These are phyloP conservation scores for Neopelma chrysocephalum DNA, from an alignment of 2,797 vertebrate genomes.

Conservation along the genomic window DNA sequence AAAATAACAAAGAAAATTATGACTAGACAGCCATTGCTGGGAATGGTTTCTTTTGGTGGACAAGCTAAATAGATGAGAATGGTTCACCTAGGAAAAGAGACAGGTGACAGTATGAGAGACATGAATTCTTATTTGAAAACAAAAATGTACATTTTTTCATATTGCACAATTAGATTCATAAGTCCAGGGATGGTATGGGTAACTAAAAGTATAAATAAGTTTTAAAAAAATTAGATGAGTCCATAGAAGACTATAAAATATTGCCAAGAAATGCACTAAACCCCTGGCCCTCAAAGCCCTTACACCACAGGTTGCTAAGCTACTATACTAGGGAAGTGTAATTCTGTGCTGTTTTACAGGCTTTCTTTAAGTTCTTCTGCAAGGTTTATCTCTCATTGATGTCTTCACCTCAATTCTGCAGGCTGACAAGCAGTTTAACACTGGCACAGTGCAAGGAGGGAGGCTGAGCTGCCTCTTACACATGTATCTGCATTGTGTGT, in stretches of 20 bases:
- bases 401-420: not conserved
- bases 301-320: not conserved
- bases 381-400: not conserved
- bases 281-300: not conserved
- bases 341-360: not conserved
- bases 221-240: not conserved
- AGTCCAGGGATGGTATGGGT: not conserved
- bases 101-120: not conserved
- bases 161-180: not conserved
- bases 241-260: not conserved
- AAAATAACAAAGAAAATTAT: not conserved
- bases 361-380: not conserved
- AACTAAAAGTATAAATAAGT: not conserved
- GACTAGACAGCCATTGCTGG: not conserved
- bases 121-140: not conserved
- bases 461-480: not conserved
- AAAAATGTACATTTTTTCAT: not conserved
- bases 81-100: not conserved
- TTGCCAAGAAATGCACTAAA: not conserved
- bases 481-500: not conserved
- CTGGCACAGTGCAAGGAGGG: not conserved
- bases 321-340: not conserved
- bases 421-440: not conserved
- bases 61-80: not conserved
- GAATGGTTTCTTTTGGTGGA: not conserved